A percentile compares a stretch with the other conserved stretches of the same genome.
Conservation (phyloP, 1,140 invertebrate genomes). For the Heliconius congener region DNA sequence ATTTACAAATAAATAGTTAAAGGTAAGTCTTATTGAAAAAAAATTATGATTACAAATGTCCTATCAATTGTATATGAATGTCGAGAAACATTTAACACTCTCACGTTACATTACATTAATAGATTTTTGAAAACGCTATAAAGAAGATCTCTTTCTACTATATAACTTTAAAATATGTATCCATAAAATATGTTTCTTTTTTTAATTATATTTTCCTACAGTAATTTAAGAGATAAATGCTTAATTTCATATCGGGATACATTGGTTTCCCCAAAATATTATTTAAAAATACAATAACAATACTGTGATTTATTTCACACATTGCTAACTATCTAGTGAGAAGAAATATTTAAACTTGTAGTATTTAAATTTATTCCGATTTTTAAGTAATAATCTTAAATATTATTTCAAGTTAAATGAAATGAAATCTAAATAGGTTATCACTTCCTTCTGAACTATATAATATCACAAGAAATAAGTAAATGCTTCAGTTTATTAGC, state of each 20-base stretch:
- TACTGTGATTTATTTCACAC: neutral
- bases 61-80: neutral
- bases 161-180: neutral
- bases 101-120: neutral
- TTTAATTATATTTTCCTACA: neutral
- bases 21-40: neutral
- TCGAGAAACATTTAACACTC: neutral
- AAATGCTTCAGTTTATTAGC: neutral
- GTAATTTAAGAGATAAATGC: neutral
- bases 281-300: neutral
- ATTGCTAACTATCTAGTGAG: neutral
- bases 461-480: slow-evolving; percentile 8
- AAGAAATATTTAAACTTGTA: neutral
- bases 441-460: neutral
- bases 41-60: neutral
- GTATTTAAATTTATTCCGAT: neutral
- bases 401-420: neutral
- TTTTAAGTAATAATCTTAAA: neutral
- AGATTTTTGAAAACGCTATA: neutral
- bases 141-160: neutral
- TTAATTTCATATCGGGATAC: neutral
- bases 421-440: neutral
- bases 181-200: neutral
- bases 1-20: neutral
- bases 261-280: neutral